Conservation (phyloP, 2,888 invertebrate genomes). For the Philereme vetulata region DNA sequence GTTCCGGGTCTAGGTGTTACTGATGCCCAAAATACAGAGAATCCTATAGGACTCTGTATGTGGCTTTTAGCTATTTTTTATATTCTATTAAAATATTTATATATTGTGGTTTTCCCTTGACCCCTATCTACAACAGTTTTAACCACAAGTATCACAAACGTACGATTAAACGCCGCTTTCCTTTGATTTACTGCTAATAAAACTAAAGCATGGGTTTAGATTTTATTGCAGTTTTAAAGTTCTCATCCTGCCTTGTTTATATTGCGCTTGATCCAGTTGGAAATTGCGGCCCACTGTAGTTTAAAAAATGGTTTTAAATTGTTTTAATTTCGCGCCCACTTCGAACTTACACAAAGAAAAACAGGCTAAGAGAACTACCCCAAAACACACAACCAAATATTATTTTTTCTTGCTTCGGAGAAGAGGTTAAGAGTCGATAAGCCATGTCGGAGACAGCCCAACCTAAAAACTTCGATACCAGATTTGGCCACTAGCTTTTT, state of each 20-base stretch:
- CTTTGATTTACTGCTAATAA: constrained; percentile 35
- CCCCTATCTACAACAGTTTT: constrained; percentile 7
- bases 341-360: not conserved
- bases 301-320: constrained; percentile 4
- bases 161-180: constrained; percentile 23
- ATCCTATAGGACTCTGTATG: too few relatives aligned
- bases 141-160: constrained; percentile 3
- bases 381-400: not conserved
- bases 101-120: constrained; percentile 9
- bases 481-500: too few relatives aligned
- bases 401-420: too few relatives aligned
- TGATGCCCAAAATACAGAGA: too few relatives aligned
- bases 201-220: constrained; percentile 34
- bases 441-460: too few relatives aligned
- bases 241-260: constrained; percentile 28
- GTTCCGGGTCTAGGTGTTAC: too few relatives aligned
- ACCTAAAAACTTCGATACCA: too few relatives aligned
- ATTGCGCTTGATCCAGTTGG: constrained; percentile 19
- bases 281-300: constrained; percentile 3
- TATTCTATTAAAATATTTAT: too few relatives aligned
- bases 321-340: not conserved
- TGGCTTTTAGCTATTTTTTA: too few relatives aligned
- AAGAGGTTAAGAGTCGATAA: too few relatives aligned
- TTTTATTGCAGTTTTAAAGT: constrained; percentile 35
- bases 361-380: not conserved